Base-by-base conservation (phyloP, 2,888 invertebrate genomes). In the Gnatocerus cornutus region DNA sequence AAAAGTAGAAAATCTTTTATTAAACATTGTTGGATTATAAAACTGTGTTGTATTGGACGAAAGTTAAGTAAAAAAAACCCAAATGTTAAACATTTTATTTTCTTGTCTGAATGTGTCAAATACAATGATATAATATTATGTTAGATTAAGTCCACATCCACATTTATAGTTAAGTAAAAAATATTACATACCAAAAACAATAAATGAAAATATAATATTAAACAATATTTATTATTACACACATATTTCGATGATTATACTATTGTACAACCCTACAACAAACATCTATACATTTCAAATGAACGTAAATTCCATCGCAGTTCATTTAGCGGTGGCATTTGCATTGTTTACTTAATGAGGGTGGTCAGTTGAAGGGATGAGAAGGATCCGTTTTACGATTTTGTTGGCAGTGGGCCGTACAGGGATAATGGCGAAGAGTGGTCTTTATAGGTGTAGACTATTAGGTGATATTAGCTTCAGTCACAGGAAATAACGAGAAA, bases 251-350 rank as follows among this genome's bases (percentile, higher is more conserved):
- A 76, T 78, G 74, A 76, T 76, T 77, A 78, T 75, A 75, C 79
- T 79, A 80, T 79, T 74, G 75, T 79, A 80, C 79, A 80, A 79
- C 74, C 70, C 81, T 82, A 81, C 82, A 80, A 82, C 80, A 78
- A 81, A 82, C 82, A 82, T 81, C 80, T 81, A 82, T 81, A 81
- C 80, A 81, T 79, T 76, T 71, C 68, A 71, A 71, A 62, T 73
- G n/a, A 27, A 66, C 72, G 73, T 69, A 77, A 77, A 75, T 74
- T 77, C 69, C 76, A 75, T 77, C 79, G 75, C 72, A 70, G 74
- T 67, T 68, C 70, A 77, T 72, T 59, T 74, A 69, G 72, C 71
- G 75, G 76, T 75, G 74, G 72, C 75, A 77, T 76, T 78, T 74
- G 74, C 77, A 75, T 73, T 73, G 73, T 73, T 75, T 76, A 77